phyloP scores from a whole-genome alignment of 2,888 invertebrate genomes.

The Dinocampus coccinellae region DNA sequence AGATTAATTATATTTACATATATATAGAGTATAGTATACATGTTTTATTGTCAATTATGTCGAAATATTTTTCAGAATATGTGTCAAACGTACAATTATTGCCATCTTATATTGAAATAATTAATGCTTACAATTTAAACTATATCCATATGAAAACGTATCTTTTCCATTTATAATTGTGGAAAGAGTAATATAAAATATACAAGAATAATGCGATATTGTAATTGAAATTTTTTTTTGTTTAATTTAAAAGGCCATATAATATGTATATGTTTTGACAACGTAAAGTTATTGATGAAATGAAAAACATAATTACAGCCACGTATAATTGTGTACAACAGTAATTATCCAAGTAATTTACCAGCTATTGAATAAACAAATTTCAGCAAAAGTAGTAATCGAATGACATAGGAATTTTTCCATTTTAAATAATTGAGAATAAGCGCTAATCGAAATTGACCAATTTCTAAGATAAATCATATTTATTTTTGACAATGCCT shows the following conservation, averaged over 20 bases:
- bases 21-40: conserved; percentile 13
- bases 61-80: neutral
- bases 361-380: neutral
- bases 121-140: neutral
- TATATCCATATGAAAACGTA: neutral
- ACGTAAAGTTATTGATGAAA: conserved; percentile 48
- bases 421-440: neutral
- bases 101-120: conserved; percentile 11
- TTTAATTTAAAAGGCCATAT: conserved; percentile 40
- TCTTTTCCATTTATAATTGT: conserved; percentile 7
- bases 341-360: neutral
- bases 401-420: neutral
- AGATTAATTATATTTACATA: conserved; percentile 19
- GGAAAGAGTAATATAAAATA: neutral
- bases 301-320: neutral
- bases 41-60: conserved; percentile 17
- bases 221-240: conserved; percentile 1
- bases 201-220: neutral
- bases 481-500: conserved; percentile 35
- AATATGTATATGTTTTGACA: conserved; percentile 40
- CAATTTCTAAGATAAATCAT: conserved; percentile 36
- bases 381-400: neutral
- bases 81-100: conserved; percentile 26
- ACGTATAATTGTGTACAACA: neutral
- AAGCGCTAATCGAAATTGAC: conserved; percentile 37